Percentiles rank a stretch among this genome's conserved stretches.
Conservation (phyloP, 1,140 invertebrate genomes). For the Diorhabda sublineata region DNA sequence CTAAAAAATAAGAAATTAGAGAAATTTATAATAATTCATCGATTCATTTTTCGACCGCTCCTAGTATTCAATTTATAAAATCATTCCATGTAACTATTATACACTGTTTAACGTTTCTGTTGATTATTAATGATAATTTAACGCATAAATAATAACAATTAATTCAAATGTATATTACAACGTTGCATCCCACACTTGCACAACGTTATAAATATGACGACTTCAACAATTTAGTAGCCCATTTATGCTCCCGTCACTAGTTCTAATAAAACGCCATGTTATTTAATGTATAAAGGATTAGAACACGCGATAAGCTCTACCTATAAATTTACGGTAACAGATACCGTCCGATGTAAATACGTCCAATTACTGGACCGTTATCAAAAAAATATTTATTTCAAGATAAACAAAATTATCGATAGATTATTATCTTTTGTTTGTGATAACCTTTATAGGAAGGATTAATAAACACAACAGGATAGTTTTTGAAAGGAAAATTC, state of each 20-base stretch:
- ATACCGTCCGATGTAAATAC: not conserved
- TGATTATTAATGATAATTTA: no score
- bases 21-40: no score
- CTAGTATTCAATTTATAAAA: no score
- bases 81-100: no score
- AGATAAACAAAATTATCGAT: not conserved
- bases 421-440: not conserved
- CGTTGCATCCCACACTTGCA: not conserved
- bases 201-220: not conserved
- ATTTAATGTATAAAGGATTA: slow-evolving; percentile 3
- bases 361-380: not conserved
- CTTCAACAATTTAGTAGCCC: not conserved
- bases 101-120: no score
- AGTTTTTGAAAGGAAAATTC: not conserved
- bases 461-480: not conserved
- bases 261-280: not conserved
- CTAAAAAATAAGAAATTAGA: no score
- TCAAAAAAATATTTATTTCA: not conserved
- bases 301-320: not conserved
- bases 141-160: no score
- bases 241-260: not conserved
- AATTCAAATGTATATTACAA: not conserved
- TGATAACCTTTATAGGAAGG: not conserved
- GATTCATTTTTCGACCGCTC: no score
- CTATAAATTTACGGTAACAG: not conserved